These are phyloP conservation scores for Musca domestica DNA, from an alignment of 1,140 invertebrate genomes.

Conservation along the genomic window DNA sequence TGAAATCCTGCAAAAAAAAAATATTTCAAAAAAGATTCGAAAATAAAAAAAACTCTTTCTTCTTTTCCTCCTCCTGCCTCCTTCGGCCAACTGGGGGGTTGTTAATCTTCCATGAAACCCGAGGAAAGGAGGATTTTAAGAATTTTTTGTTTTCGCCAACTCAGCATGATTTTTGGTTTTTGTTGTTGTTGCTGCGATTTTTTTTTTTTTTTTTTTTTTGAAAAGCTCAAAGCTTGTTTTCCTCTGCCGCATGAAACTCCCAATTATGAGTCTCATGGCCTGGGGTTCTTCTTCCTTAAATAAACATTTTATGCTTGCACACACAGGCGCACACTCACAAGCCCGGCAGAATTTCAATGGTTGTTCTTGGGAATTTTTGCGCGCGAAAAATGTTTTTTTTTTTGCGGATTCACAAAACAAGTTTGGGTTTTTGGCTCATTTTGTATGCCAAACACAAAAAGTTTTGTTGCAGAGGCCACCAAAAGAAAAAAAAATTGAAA, in stretches of 20 bases:
- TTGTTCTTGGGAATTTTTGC: background rate
- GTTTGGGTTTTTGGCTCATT: background rate
- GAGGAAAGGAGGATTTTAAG: background rate
- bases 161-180: constrained; percentile 3
- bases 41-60: too few species aligned
- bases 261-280: background rate
- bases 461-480: too few species aligned
- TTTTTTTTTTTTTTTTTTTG: too few species aligned
- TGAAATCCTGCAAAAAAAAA: too few species aligned
- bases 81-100: background rate
- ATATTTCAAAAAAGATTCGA: too few species aligned
- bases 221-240: too few species aligned
- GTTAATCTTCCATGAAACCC: constrained; percentile 23
- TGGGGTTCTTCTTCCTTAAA: background rate
- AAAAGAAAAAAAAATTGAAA: too few species aligned
- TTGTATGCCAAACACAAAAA: background rate
- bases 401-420: background rate
- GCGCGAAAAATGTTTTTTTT: background rate
- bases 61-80: background rate
- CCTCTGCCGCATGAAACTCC: background rate
- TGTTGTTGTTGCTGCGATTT: too few species aligned
- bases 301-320: too few species aligned
- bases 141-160: background rate
- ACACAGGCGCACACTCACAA: background rate
- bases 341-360: background rate